Evolutionary conservation across 2,797 vertebrate genomes (phyloP).

Genomic region (Catharus ustulatus): DNA sequence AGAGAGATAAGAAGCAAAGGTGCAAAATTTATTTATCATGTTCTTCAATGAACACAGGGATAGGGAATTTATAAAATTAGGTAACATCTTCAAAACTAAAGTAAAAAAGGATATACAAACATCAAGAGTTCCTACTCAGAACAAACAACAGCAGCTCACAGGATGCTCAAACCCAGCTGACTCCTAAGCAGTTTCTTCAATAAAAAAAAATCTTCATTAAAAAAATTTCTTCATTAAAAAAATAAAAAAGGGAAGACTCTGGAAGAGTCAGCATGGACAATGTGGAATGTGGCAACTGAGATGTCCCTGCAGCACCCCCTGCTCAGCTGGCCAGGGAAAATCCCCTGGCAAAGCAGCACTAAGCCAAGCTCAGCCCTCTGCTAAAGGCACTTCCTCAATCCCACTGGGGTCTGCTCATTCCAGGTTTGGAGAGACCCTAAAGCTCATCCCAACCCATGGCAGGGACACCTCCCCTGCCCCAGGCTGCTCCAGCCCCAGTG

Average conservation of each 20-base stretch:
- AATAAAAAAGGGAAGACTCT: not conserved
- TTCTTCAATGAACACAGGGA: not conserved
- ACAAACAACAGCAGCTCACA: not conserved
- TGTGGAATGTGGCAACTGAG: not conserved
- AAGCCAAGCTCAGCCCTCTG: too few species aligned
- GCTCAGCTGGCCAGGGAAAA: not conserved
- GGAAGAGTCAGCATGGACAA: not conserved
- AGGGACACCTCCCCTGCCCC: too few species aligned
- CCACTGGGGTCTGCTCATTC: too few species aligned
- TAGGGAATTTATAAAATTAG: not conserved
- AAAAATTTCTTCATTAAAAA: not conserved
- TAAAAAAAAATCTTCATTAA: not conserved
- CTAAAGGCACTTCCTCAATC: too few species aligned
- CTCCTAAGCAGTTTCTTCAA: not conserved
- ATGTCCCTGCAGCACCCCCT: not conserved
- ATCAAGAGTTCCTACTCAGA: not conserved
- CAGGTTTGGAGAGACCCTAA: too few species aligned
- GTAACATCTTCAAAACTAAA: not conserved
- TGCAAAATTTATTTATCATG: conserved; percentile 58
- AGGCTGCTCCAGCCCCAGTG: too few species aligned
- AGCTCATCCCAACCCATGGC: too few species aligned
- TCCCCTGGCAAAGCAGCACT: not conserved
- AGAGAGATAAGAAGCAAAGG: not conserved
- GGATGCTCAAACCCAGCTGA: not conserved
- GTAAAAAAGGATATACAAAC: not conserved